Evolutionary conservation across 2,113 vertebrate genomes (phyloP).

Genomic region (Archocentrus centrarchus): DNA sequence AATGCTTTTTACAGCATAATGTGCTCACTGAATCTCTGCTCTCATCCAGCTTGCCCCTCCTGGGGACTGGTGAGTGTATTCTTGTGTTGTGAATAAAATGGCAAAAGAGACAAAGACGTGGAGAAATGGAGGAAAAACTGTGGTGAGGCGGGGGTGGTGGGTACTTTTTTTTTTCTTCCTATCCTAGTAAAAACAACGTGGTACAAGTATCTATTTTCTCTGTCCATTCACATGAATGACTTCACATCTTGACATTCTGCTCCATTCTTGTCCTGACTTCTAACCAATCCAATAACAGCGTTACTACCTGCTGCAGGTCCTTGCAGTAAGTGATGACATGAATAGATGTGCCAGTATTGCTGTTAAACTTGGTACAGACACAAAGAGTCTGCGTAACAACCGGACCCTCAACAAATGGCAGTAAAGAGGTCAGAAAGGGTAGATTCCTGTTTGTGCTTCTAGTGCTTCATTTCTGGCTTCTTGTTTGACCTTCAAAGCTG

Average conservation of each 20-base stretch:
- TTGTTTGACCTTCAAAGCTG: not conserved
- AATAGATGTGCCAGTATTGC: not conserved
- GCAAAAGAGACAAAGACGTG: conserved; percentile 70
- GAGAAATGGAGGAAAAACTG: conserved; percentile 56
- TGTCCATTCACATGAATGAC: conserved; percentile 55
- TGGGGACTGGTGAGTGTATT: conserved; percentile 80
- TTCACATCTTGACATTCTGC: conserved; percentile 53
- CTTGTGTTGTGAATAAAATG: conserved; percentile 81
- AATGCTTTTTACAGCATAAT: conserved; percentile 78
- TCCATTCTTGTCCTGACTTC: conserved; percentile 40
- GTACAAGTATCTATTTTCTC: conserved; percentile 63
- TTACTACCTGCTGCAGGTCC: not conserved
- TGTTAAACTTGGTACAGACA: conserved; percentile 7
- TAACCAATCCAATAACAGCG: conserved; percentile 32
- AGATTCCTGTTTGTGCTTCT: not conserved
- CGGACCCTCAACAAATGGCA: not conserved
- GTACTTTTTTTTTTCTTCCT: conserved; percentile 16
- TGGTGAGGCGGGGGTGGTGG: conserved; percentile 29
- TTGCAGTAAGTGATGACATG: conserved; percentile 8
- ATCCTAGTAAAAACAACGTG: conserved; percentile 52
- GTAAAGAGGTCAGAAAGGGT: not conserved
- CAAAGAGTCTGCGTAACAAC: not conserved
- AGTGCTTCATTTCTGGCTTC: not conserved
- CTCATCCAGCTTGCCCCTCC: conserved; percentile 76
- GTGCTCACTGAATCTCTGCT: conserved; percentile 68